Base-by-base conservation (phyloP, 2,113 vertebrate genomes). In the Anguilla japonica region DNA sequence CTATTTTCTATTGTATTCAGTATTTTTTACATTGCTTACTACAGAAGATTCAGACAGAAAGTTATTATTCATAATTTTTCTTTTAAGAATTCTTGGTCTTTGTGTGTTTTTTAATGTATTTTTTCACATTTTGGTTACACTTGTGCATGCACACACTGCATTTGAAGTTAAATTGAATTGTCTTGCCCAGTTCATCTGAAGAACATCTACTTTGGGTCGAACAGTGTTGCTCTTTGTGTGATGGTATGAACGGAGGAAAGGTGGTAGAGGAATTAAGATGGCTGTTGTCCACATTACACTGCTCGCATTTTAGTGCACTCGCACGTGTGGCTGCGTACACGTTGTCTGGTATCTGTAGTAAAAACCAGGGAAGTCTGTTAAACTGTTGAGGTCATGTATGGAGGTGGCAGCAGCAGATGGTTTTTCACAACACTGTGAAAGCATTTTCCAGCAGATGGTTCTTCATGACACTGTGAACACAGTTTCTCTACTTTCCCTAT, bases 21-120 rank as follows among this genome's bases (percentile, higher is more conserved):
- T 13, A 43, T n/a, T n/a, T n/a, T n/a, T 84, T 84, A 40, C 46
- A 84, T 78, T 84, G 13, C 67, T 67, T 20, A 46, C 16, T 43
- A 53, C 20, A 18, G 41, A 82, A n/a, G 20, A 26, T 22, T 3
- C 81, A 40, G 67, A 29, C 18, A 75, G n/a, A 78, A 85, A 85
- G 26, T 43, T 16, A 43, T 81, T 40, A 41, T 75, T 29, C 13
- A 6, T 75, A 1, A 26, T 53, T 75, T 75, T 79, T 8, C 18
- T 63, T 67, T 57, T 1, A 39, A 46, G 40, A 3, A 26, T 2
- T 78, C 71, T 84, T 18, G 15, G 41, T 53, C 22, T 85, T 67
- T 78, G 20, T 9, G 34, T 46, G 40, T 53, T 14, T 41, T 26
- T 16, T 18, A 6, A 53, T 3, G 15, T 83, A 29, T 83, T 41